Evolutionary conservation across 2,888 invertebrate genomes (phyloP), one percentile per base, ranked within the genome.

Genomic region (Eristalis pertinax): DNA sequence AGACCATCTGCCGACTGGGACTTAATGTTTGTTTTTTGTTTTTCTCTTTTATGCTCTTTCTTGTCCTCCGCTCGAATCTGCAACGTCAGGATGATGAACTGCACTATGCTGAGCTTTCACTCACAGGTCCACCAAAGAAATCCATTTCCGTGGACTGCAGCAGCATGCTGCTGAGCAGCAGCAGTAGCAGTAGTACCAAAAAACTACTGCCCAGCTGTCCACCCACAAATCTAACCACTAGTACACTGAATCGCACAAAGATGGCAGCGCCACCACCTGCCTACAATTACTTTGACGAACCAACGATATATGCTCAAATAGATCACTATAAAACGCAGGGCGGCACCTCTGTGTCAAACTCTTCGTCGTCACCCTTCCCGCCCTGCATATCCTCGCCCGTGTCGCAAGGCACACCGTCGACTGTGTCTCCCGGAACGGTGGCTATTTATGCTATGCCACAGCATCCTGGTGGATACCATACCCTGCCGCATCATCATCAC

Each of bases 231-330:
- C 84, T 88, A 32, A 90, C 91, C 73, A 91, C 91, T 78, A 91
- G 92, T 70, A 92, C 92, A 81, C 84, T 92, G 89, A 92, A 92
- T 88, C 91, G 92, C 41, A 91, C 91, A 65, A 91, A 92, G 88
- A 90, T 90, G 65, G 64, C 79, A 26, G 81, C 87, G 79, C 92
- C 91, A 80, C 92, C 92, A 88, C 92, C 92, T 76, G 91, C 92
- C 58, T 93, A 93, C 83, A 93, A 93, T 89, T 93, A 93, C 89
- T 93, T 93, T 88, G 95, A 95, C 90, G 96, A 96, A 90, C 94
- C 96, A 73, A 96, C 96, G 90, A 95, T 96, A 91, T 96, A 96
- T 92, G 96, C 96, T 84, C 96, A 96, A 93, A 96, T 96, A 92
- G 96, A 96, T 93, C 96, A 96, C 91, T 94, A 94, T 90, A 94